Percentiles rank a stretch among this genome's conserved stretches.
Conservation (phyloP, 2,113 vertebrate genomes). For the Bagarius yarrelli region DNA sequence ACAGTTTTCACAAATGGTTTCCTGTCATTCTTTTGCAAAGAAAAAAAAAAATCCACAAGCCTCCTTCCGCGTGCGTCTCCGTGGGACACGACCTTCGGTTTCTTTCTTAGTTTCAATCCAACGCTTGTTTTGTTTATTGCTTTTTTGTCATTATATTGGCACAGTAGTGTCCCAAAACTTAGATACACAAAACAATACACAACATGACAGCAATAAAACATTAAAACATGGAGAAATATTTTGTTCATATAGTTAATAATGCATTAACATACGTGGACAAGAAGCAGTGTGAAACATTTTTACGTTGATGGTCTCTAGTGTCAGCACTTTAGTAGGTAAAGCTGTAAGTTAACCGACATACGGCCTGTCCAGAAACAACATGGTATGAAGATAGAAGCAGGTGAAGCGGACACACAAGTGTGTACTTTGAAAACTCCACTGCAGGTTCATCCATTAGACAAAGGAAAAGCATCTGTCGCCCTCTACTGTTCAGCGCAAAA, state of each 20-base stretch:
- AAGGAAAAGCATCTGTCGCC: conserved; percentile 5
- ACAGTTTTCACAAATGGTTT: conserved; percentile 39
- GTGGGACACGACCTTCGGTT: neutral
- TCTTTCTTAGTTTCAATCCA: neutral
- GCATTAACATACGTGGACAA: neutral
- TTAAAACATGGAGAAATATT: neutral
- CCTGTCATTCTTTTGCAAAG: neutral
- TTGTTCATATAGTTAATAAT: neutral
- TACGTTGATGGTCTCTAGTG: neutral
- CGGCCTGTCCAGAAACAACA: too few species aligned
- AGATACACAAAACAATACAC: neutral
- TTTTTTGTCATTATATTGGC: neutral
- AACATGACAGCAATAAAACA: neutral
- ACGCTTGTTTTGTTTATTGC: neutral
- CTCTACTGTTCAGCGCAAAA: conserved; percentile 12
- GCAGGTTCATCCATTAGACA: too few species aligned
- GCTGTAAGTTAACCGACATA: too few species aligned
- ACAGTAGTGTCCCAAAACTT: neutral
- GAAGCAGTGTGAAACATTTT: neutral
- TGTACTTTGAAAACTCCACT: neutral
- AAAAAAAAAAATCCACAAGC: neutral
- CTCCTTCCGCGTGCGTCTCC: neutral
- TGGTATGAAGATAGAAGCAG: neutral
- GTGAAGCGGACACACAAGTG: neutral
- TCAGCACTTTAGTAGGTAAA: neutral